Evolutionary conservation across 2,888 invertebrate species (phyloP).

Genomic region (Gibbula magus): DNA sequence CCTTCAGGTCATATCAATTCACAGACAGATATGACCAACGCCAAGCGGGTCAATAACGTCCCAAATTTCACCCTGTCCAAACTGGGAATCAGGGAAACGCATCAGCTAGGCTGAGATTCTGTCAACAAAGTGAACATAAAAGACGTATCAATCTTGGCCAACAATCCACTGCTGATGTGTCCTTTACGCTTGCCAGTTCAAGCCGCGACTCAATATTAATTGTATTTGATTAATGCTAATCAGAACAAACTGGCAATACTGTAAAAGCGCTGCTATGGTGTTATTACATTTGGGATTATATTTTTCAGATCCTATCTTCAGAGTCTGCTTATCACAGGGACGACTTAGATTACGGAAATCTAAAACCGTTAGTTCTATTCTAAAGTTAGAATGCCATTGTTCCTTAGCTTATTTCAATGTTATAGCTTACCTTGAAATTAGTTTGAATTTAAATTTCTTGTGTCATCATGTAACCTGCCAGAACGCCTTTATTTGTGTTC

Average conservation of each 20-base stretch:
- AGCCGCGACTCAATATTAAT: conserved; percentile 10
- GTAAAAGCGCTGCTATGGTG: neutral
- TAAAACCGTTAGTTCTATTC: too few relatives aligned
- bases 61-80: conserved; percentile 21
- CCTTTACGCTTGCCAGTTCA: conserved; percentile 14
- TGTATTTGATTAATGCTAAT: conserved; percentile 25
- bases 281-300: neutral
- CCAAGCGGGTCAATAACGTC: conserved; percentile 4
- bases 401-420: too few relatives aligned
- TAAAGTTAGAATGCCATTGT: too few relatives aligned
- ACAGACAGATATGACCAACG: conserved; percentile 19
- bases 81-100: conserved; percentile 10
- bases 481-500: too few relatives aligned
- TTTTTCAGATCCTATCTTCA: neutral
- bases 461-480: too few relatives aligned
- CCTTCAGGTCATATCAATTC: conserved; percentile 22
- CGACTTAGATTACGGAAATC: too few relatives aligned
- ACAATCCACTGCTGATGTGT: conserved; percentile 16
- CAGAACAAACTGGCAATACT: neutral
- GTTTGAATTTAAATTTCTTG: too few relatives aligned
- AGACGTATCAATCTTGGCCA: conserved; percentile 19
- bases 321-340: too few relatives aligned
- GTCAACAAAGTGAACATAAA: conserved; percentile 19
- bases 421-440: too few relatives aligned
- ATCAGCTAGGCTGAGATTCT: conserved; percentile 8